A percentile compares a stretch with the other conserved stretches of the same genome.
Evolutionary conservation across 2,888 invertebrate species (phyloP).

Genomic region (Leptopilina myrica): DNA sequence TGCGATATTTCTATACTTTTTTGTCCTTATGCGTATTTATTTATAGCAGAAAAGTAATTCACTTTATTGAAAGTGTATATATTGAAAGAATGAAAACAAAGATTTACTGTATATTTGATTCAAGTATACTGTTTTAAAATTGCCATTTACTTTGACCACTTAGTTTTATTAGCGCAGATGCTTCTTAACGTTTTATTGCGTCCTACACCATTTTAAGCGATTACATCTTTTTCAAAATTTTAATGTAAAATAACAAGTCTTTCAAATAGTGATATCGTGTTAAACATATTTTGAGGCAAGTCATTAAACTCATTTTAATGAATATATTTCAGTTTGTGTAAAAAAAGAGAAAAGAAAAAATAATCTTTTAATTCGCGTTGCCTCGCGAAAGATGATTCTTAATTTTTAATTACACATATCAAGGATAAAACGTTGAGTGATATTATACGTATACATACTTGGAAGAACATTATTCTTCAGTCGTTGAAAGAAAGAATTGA

Average conservation of each 20-base stretch:
- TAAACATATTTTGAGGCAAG: not conserved
- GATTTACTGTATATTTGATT: no score
- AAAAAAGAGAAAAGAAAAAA: no score
- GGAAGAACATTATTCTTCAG: no score
- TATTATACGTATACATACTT: no score
- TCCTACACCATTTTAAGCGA: constrained; percentile 45
- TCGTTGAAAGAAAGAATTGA: no score
- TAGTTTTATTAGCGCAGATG: constrained; percentile 50
- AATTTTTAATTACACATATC: not conserved
- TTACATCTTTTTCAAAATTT: constrained; percentile 46
- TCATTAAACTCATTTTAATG: not conserved
- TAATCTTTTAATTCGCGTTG: not conserved
- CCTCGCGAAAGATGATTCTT: not conserved
- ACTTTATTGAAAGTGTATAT: no score
- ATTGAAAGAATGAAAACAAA: no score
- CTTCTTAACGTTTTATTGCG: constrained; percentile 53
- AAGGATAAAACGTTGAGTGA: not conserved
- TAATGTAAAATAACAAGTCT: constrained; percentile 28
- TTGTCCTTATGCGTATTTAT: no score
- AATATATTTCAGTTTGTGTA: not conserved
- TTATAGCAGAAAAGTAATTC: no score
- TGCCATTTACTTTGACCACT: constrained; percentile 49
- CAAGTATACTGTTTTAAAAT: no score
- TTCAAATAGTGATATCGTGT: not conserved
- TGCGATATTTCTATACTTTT: no score